A percentile compares a stretch with the other conserved stretches of the same genome.
phyloP scores from a whole-genome alignment of 2,888 invertebrate species.

The Plutella xylostella region DNA sequence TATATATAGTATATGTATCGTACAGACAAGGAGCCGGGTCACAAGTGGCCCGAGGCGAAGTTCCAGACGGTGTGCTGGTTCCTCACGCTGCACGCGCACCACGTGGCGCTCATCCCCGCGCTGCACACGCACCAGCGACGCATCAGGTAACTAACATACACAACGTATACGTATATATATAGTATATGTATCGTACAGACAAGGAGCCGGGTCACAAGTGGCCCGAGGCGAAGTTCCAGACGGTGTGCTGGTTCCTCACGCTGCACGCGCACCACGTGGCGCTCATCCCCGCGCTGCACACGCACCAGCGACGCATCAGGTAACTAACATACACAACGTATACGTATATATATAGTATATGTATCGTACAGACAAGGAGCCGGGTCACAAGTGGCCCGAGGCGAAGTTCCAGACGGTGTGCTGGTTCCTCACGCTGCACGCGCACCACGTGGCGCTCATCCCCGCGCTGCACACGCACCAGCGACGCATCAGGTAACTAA shows the following conservation, averaged over 20 bases:
- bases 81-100: slow-evolving; percentile 93
- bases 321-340: slow-evolving; percentile 22
- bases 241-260: slow-evolving; percentile 97
- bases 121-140: slow-evolving; percentile 76
- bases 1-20: background rate
- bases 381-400: slow-evolving; percentile 75
- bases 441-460: slow-evolving; percentile 91
- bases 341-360: too few relatives aligned
- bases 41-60: slow-evolving; percentile 82
- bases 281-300: slow-evolving; percentile 88
- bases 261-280: slow-evolving; percentile 94
- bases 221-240: slow-evolving; percentile 88
- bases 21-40: slow-evolving; percentile 56
- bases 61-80: slow-evolving; percentile 99
- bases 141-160: slow-evolving; percentile 44
- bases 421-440: slow-evolving; percentile 95
- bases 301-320: slow-evolving; percentile 66
- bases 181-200: slow-evolving; percentile 25
- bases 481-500: slow-evolving; percentile 59
- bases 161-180: too few relatives aligned
- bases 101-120: slow-evolving; percentile 90
- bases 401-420: slow-evolving; percentile 95
- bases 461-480: slow-evolving; percentile 86
- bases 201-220: slow-evolving; percentile 69
- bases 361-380: slow-evolving; percentile 37